Evolutionary conservation across 2,113 vertebrate genomes (phyloP).

Genomic region (Erinaceus europaeus): DNA sequence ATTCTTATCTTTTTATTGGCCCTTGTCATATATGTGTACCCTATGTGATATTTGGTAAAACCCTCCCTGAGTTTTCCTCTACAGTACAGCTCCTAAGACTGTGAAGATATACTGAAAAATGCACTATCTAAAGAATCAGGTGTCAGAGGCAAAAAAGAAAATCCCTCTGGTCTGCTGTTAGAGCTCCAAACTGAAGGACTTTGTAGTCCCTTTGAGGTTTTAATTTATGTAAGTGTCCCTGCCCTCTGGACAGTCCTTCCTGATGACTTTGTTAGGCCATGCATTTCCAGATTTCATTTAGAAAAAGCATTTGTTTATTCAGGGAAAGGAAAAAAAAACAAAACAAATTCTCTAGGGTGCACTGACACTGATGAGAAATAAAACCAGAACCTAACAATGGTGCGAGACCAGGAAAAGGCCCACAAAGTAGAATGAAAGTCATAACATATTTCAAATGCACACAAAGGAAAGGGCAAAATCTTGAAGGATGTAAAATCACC

Average conservation of each 20-base stretch:
- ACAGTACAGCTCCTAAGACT: background rate
- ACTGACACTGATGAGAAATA: conserved; percentile 45
- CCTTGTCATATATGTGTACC: conserved; percentile 12
- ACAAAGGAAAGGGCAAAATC: background rate
- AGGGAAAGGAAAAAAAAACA: conserved; percentile 53
- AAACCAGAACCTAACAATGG: background rate
- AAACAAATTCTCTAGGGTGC: conserved; percentile 19
- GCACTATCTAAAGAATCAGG: background rate
- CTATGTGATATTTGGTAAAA: background rate
- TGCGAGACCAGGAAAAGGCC: background rate
- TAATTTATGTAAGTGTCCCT: conserved; percentile 41
- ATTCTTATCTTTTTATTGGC: background rate
- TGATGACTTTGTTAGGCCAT: conserved; percentile 31
- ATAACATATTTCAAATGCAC: background rate
- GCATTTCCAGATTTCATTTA: conserved; percentile 57
- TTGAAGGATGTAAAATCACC: background rate
- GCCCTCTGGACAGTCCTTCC: conserved; percentile 4
- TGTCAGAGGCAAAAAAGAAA: conserved; percentile 12
- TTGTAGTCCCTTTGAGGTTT: conserved; percentile 11
- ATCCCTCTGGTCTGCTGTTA: background rate
- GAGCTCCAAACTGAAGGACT: conserved; percentile 1
- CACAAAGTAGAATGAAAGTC: conserved; percentile 32
- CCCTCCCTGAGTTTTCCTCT: background rate
- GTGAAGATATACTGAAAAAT: background rate
- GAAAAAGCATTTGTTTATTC: conserved; percentile 49